These are phyloP conservation scores for Ptychodera flava DNA, from an alignment of 35 echinoderm and acorn worm species.

Conservation along the genomic window DNA sequence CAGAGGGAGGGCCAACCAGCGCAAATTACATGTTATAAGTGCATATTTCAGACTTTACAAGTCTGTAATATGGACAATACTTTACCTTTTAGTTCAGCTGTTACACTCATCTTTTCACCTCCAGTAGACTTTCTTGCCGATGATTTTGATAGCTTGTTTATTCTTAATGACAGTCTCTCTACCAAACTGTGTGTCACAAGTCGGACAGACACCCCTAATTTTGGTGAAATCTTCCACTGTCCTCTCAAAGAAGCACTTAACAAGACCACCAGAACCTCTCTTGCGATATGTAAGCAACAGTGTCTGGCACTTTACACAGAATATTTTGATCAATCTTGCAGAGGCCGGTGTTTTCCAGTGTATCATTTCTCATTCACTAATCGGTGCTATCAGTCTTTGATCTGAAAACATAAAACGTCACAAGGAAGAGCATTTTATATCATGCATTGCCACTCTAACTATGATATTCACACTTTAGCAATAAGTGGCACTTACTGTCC, in stretches of 20 bases:
- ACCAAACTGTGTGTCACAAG: conserved; percentile 34
- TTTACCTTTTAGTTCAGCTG: neutral
- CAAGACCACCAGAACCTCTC: conserved; percentile 48
- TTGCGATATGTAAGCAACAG: conserved; percentile 41
- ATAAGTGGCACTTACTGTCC: too few species aligned
- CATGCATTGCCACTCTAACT: too few species aligned
- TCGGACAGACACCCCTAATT: conserved; percentile 26
- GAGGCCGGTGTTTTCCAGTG: too few species aligned
- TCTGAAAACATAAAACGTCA: too few species aligned
- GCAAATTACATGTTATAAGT: too few species aligned
- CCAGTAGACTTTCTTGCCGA: conserved; percentile 43
- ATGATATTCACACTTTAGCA: too few species aligned
- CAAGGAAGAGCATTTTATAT: too few species aligned
- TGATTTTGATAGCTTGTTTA: conserved; percentile 44
- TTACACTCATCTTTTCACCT: conserved; percentile 3
- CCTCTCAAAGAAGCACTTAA: conserved; percentile 52
- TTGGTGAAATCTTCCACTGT: conserved; percentile 17
- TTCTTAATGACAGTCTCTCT: conserved; percentile 46
- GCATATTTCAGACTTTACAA: too few species aligned
- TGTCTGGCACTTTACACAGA: conserved; percentile 35
- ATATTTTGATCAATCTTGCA: conserved; percentile 23
- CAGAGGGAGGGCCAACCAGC: too few species aligned
- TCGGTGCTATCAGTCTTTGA: too few species aligned
- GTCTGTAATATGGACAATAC: neutral
- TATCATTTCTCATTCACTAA: too few species aligned